A percentile compares a stretch with the other conserved stretches of the same genome.
phyloP scores from a whole-genome alignment of 2,888 invertebrate species.

The Autographa pulchrina region DNA sequence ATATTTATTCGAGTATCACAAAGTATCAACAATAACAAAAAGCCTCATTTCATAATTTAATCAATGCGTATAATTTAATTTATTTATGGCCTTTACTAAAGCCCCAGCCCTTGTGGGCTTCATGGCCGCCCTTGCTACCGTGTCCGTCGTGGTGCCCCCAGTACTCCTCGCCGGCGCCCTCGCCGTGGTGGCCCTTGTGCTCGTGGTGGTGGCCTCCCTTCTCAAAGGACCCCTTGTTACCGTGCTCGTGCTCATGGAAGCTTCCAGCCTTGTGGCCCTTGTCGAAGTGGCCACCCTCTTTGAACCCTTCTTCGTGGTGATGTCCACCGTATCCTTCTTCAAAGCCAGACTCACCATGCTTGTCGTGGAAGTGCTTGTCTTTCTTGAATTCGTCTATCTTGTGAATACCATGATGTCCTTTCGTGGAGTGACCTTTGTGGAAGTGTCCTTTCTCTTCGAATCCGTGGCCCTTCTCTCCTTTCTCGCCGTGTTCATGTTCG shows the following conservation, averaged over 20 bases:
- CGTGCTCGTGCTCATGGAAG: slow-evolving; percentile 93
- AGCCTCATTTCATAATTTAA: slow-evolving; percentile 40
- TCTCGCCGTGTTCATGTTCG: slow-evolving; percentile 91
- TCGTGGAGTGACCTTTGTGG: slow-evolving; percentile 95
- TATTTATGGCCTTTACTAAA: slow-evolving; percentile 87
- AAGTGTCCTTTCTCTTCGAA: slow-evolving; percentile 91
- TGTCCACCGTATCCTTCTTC: slow-evolving; percentile 94
- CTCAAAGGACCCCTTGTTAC: slow-evolving; percentile 93
- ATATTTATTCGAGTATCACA: slow-evolving; percentile 73
- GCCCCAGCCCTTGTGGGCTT: slow-evolving; percentile 94
- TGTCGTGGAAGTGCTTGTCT: slow-evolving; percentile 96
- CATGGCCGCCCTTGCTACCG: slow-evolving; percentile 94
- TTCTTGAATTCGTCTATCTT: slow-evolving; percentile 96
- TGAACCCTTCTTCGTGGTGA: slow-evolving; percentile 93
- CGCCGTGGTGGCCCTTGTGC: slow-evolving; percentile 93
- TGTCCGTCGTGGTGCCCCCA: slow-evolving; percentile 92
- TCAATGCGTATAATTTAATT: slow-evolving; percentile 30
- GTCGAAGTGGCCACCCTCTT: slow-evolving; percentile 94
- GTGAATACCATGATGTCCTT: slow-evolving; percentile 95
- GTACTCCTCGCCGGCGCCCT: slow-evolving; percentile 93
- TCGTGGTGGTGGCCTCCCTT: slow-evolving; percentile 94
- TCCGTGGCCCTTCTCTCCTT: slow-evolving; percentile 90
- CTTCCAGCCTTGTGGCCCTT: slow-evolving; percentile 94
- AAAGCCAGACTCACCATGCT: slow-evolving; percentile 94
- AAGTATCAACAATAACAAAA: slow-evolving; percentile 81